These are phyloP conservation scores for Synergus japonicus DNA, from an alignment of 2,888 invertebrate species.

Conservation along the genomic window DNA sequence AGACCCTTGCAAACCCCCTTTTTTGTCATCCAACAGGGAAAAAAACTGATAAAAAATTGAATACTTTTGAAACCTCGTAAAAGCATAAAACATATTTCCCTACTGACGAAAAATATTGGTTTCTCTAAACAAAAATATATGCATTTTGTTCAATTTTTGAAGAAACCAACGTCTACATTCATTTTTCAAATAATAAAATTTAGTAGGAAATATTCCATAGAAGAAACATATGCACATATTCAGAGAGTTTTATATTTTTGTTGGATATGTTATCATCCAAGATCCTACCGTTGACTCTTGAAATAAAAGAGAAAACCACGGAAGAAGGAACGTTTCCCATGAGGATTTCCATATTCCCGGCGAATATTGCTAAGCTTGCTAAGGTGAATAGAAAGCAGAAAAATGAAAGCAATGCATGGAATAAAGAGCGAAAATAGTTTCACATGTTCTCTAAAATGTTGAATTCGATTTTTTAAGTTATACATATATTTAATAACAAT, in stretches of 20 bases:
- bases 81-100: no score
- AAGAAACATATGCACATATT: background rate
- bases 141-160: no score
- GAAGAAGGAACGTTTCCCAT: slow-evolving; percentile 22
- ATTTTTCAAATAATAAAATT: background rate
- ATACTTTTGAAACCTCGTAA: no score
- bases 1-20: no score
- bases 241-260: slow-evolving; percentile 8
- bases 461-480: background rate
- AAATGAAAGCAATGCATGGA: background rate
- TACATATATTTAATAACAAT: no score
- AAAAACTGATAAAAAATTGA: no score
- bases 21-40: no score
- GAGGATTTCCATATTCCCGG: slow-evolving; percentile 26
- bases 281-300: slow-evolving; percentile 13
- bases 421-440: background rate
- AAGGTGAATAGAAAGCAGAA: slow-evolving; percentile 19
- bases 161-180: no score
- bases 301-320: slow-evolving; percentile 19
- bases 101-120: no score
- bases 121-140: no score
- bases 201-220: background rate
- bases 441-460: background rate
- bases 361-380: slow-evolving; percentile 24
- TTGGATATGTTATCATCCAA: background rate